Conservation (phyloP, 2,113 vertebrate species). For the Dipodomys merriami region DNA sequence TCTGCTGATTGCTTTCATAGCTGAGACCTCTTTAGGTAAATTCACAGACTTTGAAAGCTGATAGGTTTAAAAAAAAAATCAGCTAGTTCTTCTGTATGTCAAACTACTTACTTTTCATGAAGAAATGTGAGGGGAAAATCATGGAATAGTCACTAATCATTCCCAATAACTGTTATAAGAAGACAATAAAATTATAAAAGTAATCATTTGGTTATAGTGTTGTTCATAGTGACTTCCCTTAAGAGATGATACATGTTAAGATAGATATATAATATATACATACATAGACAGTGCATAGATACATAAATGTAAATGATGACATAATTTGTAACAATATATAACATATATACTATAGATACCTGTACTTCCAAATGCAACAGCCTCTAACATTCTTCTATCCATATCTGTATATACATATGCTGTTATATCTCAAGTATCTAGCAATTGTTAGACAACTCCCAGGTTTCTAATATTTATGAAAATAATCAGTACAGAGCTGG, state of each 20-base stretch:
- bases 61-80: constrained; percentile 47
- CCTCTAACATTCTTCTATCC: neutral
- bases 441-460: constrained; percentile 31
- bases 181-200: constrained; percentile 34
- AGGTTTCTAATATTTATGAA: constrained; percentile 54
- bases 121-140: constrained; percentile 8
- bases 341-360: neutral
- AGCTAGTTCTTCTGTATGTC: neutral
- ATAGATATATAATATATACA: neutral
- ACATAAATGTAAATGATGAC: neutral
- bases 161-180: constrained; percentile 34
- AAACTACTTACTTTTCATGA: constrained; percentile 35
- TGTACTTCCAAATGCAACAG: neutral
- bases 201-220: constrained; percentile 36
- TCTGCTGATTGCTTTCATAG: constrained; percentile 62
- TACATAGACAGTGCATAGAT: neutral
- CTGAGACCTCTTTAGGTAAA: constrained; percentile 69
- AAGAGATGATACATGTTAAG: neutral
- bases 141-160: neutral
- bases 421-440: constrained; percentile 41
- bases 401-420: neutral
- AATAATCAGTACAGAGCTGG: neutral
- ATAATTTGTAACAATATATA: constrained; percentile 10
- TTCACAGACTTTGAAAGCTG: constrained; percentile 49
- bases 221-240: constrained; percentile 11